These are phyloP conservation scores for Mechanitis mazaeus DNA, from an alignment of 2,888 invertebrate genomes.

Conservation along the genomic window DNA sequence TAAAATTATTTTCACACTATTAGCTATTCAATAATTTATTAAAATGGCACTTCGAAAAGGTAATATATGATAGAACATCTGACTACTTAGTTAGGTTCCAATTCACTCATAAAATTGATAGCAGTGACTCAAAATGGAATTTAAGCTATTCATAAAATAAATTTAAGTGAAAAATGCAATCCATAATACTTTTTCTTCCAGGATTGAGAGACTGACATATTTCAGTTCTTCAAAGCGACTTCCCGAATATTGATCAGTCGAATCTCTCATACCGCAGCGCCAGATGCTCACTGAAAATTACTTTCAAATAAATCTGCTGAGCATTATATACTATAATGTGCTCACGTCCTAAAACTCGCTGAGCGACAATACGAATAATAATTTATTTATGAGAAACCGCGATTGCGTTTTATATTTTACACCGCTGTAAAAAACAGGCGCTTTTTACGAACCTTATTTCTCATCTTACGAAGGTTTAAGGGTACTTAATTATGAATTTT, in stretches of 20 bases:
- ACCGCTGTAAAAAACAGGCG: constrained; percentile 12
- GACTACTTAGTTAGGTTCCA: not conserved
- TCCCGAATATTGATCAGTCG: constrained; percentile 72
- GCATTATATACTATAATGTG: constrained; percentile 40
- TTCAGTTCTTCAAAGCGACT: constrained; percentile 67
- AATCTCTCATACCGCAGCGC: constrained; percentile 70
- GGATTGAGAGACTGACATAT: constrained; percentile 70
- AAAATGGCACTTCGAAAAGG: no score
- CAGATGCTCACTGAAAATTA: constrained; percentile 74
- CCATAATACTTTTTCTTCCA: constrained; percentile 51
- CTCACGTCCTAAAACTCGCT: constrained; percentile 35
- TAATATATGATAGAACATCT: no score
- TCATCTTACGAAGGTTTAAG: constrained; percentile 5
- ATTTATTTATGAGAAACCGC: constrained; percentile 39
- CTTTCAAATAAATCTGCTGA: constrained; percentile 71
- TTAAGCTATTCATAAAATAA: constrained; percentile 2
- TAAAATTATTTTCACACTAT: no score
- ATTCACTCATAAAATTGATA: constrained; percentile 1
- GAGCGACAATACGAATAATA: constrained; percentile 44
- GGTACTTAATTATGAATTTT: constrained; percentile 7
- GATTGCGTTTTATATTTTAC: constrained; percentile 22
- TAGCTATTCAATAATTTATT: no score
- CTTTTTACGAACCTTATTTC: constrained; percentile 2
- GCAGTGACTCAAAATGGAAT: not conserved
- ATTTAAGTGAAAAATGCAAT: constrained; percentile 21